Evolutionary conservation across 35 echinoderm and acorn worm species (phyloP), one percentile per base, ranked within the genome.

Genomic region (Holothuria glaberrima): DNA sequence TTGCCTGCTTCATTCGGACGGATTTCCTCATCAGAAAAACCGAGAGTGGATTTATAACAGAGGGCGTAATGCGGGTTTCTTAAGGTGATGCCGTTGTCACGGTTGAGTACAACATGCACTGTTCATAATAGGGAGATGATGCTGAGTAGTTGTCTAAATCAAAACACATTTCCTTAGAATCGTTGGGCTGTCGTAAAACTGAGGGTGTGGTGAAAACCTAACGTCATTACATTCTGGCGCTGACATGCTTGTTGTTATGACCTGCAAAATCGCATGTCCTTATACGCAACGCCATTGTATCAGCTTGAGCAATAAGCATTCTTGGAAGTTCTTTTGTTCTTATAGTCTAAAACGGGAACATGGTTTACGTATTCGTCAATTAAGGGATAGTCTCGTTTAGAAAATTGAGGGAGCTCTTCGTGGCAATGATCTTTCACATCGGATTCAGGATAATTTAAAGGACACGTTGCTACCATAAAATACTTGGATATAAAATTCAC

Each of bases 391-490:
- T n/a, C n/a, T n/a, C 14, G 20, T 12, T 54, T 45, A 12, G 2
- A 12, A 9, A 90, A 58, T 35, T 30, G 18, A 9, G n/a, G 32
- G 19, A 6, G 26, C 35, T 33, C 19, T 24, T 58, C 58, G 71
- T 27, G 6, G 35, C 88, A 90, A 6, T 33, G 30, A 30, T 73
- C 6, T 9, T 31, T 27, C 6, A 90, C 41, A 30, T 30, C 28
- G 24, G 52, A 18, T 50, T 76, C 61, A 58, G 33, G 68, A 22
- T 54, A 48, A 56, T 59, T 72, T 12, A 30, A 16, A 12, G 71
- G 71, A 60, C 88, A 90, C 28, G 50, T 59, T 0, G 71, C 45
- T 12, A 77, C 72, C 71, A 90, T 73, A 30, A 27, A 90, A 27
- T 80, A 65, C n/a, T n/a, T n/a, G n/a, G n/a, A n/a, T n/a, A n/a